Percentiles rank a stretch among this genome's conserved stretches.
phyloP scores from a whole-genome alignment of 2,113 vertebrate genomes.

The Chaetodon trifascialis region DNA sequence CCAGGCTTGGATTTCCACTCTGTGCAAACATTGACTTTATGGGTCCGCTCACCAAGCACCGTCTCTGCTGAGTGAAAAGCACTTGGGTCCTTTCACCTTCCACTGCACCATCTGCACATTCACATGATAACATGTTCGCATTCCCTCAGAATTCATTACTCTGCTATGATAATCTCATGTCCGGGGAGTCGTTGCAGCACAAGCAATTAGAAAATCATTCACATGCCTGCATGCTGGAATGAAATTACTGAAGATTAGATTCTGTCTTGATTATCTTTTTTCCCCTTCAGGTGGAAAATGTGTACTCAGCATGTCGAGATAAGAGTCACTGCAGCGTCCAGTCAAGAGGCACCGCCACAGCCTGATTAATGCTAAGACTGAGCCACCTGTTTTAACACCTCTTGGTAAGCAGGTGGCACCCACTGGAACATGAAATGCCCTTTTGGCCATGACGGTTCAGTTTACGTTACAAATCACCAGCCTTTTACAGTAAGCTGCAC shows the following conservation, averaged over 20 bases:
- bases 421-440: conserved; percentile 35
- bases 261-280: conserved; percentile 44
- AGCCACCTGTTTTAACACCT: conserved; percentile 14
- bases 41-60: neutral
- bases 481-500: conserved; percentile 33
- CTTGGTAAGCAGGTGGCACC: conserved; percentile 24
- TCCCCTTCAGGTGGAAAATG: conserved; percentile 39
- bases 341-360: conserved; percentile 1
- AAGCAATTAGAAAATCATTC: conserved; percentile 59
- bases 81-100: conserved; percentile 39
- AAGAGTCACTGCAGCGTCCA: conserved; percentile 35
- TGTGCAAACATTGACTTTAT: neutral
- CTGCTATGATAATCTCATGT: conserved; percentile 43
- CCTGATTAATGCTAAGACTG: conserved; percentile 14
- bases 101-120: conserved; percentile 52
- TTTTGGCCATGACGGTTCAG: conserved; percentile 1
- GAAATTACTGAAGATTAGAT: conserved; percentile 67
- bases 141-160: conserved; percentile 46
- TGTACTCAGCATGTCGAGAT: conserved; percentile 41
- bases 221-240: conserved; percentile 33
- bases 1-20: neutral
- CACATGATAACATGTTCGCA: conserved; percentile 30
- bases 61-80: conserved; percentile 25
- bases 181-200: conserved; percentile 39
- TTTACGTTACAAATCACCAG: conserved; percentile 33